phyloP scores from a whole-genome alignment of 2,797 vertebrate genomes.

The Bovichtus diacanthus region DNA sequence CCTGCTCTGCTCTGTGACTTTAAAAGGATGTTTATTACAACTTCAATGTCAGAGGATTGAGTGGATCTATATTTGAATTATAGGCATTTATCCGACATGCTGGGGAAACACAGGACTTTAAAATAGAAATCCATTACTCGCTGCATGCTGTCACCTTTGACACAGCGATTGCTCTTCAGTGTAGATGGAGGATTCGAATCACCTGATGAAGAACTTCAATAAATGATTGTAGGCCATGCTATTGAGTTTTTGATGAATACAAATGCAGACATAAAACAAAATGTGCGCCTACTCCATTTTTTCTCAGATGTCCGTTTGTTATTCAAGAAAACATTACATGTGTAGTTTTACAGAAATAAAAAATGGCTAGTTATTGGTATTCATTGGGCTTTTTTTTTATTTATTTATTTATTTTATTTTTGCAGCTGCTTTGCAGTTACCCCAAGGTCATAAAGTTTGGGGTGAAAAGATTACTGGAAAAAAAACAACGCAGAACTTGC shows the following conservation, averaged over 20 bases:
- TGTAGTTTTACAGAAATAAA: neutral
- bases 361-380: neutral
- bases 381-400: neutral
- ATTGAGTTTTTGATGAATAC: neutral
- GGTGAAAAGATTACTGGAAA: neutral
- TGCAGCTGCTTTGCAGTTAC: neutral
- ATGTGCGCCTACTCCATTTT: neutral
- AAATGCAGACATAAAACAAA: neutral
- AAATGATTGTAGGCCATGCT: neutral
- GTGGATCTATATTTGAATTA: slow-evolving; percentile 36
- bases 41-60: slow-evolving; percentile 19
- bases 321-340: neutral
- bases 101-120: slow-evolving; percentile 27
- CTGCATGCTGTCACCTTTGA: slow-evolving; percentile 22
- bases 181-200: slow-evolving; percentile 15
- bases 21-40: slow-evolving; percentile 27
- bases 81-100: slow-evolving; percentile 29
- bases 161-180: neutral
- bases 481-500: neutral
- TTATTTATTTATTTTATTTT: too few species aligned
- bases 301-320: neutral
- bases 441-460: neutral
- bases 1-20: slow-evolving; percentile 30
- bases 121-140: slow-evolving; percentile 24
- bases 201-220: neutral